Conservation (phyloP, 2,113 vertebrate species). For the Gymnobelideus leadbeateri region DNA sequence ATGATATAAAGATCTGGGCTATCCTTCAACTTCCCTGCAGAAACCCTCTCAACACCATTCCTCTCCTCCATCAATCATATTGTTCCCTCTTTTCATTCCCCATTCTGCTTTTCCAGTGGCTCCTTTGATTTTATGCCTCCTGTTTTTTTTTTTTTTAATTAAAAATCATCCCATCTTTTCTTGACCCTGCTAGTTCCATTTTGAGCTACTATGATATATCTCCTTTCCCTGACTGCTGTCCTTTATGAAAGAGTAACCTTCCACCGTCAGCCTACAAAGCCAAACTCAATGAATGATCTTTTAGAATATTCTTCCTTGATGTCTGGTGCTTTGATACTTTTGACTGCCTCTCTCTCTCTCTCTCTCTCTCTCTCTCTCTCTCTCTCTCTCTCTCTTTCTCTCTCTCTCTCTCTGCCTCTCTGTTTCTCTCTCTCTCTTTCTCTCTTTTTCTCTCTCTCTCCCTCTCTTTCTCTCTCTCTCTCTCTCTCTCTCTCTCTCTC, state of each 20-base stretch:
- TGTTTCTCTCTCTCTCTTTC: too few relatives aligned
- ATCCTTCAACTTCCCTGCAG: not conserved
- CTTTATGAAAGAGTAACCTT: slow-evolving; percentile 1
- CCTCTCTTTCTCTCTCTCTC: too few relatives aligned
- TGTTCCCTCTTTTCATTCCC: slow-evolving; percentile 6
- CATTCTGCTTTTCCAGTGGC: not conserved
- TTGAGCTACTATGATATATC: not conserved
- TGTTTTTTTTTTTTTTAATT: not conserved
- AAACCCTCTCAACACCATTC: not conserved
- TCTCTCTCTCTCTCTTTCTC: too few relatives aligned
- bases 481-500: too few relatives aligned
- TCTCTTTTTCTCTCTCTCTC: too few relatives aligned
- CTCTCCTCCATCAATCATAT: not conserved
- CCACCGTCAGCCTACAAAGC: too few relatives aligned
- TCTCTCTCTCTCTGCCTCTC: too few relatives aligned
- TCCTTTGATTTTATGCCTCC: not conserved
- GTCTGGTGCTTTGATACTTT: too few relatives aligned
- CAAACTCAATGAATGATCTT: too few relatives aligned
- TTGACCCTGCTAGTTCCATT: not conserved
- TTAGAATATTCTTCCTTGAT: too few relatives aligned
- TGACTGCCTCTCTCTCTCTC: too few relatives aligned
- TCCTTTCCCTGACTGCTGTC: slow-evolving; percentile 9
- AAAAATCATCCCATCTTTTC: not conserved
- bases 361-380: too few relatives aligned
- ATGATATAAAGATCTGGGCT: not conserved